Conservation (phyloP, 1,140 invertebrate species). For the Drosophila mayri region DNA sequence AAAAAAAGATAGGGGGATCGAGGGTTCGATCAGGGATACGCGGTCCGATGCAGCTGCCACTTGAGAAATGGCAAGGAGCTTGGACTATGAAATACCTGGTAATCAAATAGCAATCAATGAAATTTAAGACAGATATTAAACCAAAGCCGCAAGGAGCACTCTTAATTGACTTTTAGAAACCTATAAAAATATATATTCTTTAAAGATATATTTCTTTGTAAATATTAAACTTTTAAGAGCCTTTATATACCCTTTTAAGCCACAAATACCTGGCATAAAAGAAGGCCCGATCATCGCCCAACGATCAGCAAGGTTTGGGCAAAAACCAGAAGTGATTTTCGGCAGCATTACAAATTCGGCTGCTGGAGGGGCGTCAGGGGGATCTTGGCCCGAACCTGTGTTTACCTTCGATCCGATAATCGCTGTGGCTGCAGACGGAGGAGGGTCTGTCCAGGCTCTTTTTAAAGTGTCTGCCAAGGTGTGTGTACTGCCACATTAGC, state of each 20-base stretch:
- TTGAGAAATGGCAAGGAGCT: neutral
- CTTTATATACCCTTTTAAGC: constrained; percentile 5
- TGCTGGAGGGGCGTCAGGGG: neutral
- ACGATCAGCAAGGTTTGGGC: constrained; percentile 35
- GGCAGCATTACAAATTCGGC: constrained; percentile 46
- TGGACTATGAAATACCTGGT: constrained; percentile 18
- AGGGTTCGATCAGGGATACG: constrained; percentile 11
- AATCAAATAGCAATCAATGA: neutral
- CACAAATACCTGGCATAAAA: constrained; percentile 5
- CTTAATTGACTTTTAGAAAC: neutral
- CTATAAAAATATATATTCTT: neutral
- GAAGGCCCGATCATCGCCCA: constrained; percentile 15
- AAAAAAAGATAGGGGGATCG: constrained; percentile 12
- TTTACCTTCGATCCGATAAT: constrained; percentile 67
- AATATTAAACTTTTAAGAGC: neutral
- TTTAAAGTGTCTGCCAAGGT: constrained; percentile 65
- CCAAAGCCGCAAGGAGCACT: neutral
- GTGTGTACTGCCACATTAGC: constrained; percentile 67
- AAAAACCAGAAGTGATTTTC: constrained; percentile 79
- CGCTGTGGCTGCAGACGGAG: constrained; percentile 14
- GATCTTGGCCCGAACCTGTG: constrained; percentile 47
- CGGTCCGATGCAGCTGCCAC: constrained; percentile 56
- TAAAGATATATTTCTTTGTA: neutral
- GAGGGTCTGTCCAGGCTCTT: constrained; percentile 12
- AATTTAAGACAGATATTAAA: neutral